Conservation (phyloP, 1,140 invertebrate genomes). For the Penaeus indicus region DNA sequence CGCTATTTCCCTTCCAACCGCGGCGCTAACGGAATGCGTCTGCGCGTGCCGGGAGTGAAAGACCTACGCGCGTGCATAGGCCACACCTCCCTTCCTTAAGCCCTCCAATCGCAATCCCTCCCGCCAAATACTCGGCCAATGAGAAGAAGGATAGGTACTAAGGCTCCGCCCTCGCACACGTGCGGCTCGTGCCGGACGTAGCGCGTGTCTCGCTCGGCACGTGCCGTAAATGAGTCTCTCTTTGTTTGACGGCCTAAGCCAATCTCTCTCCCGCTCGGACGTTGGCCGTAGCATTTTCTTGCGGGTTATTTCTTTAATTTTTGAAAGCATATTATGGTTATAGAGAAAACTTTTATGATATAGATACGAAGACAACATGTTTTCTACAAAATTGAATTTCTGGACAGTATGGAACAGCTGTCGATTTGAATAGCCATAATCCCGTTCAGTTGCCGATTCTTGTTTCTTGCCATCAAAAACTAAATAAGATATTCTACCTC, state of each 20-base stretch:
- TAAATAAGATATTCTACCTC: too few relatives aligned
- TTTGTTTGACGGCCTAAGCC: conserved; percentile 32
- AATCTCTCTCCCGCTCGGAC: background rate
- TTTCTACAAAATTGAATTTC: background rate
- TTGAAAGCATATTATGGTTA: too few relatives aligned
- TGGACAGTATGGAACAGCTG: conserved; percentile 40
- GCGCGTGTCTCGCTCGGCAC: conserved; percentile 55
- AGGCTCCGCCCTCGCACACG: conserved; percentile 53
- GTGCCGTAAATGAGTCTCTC: conserved; percentile 43
- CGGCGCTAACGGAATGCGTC: conserved; percentile 60
- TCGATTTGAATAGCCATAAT: conserved; percentile 49
- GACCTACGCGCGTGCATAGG: conserved; percentile 63
- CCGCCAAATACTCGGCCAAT: conserved; percentile 57
- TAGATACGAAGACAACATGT: background rate
- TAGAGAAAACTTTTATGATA: background rate
- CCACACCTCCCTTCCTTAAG: conserved; percentile 36
- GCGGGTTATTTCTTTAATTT: too few relatives aligned
- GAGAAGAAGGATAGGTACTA: background rate
- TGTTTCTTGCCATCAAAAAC: too few relatives aligned
- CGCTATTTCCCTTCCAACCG: conserved; percentile 49
- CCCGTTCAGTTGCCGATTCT: conserved; percentile 36
- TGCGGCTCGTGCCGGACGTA: conserved; percentile 54
- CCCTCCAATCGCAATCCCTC: conserved; percentile 49
- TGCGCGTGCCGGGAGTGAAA: conserved; percentile 56
- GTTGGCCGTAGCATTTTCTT: too few relatives aligned